Percentiles rank a stretch among this genome's conserved stretches.
Conservation (phyloP, 2,888 invertebrate species). For the Epirrita christyi region DNA sequence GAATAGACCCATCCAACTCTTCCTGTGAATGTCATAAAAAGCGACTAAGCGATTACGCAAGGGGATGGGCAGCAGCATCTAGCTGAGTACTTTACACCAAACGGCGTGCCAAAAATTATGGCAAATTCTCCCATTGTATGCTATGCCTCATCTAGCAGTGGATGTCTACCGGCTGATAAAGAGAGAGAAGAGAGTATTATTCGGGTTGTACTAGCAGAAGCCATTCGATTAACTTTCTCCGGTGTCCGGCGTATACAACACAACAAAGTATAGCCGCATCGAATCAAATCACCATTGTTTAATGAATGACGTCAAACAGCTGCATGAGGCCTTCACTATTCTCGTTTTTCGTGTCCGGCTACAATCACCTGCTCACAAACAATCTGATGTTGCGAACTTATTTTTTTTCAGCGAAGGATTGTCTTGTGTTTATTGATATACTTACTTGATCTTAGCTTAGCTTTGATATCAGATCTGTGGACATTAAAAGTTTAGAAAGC, state of each 20-base stretch:
- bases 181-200: no score
- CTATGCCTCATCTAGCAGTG: no score
- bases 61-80: no score
- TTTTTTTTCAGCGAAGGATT: not conserved
- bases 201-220: constrained; percentile 32
- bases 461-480: constrained; percentile 9
- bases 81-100: no score
- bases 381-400: constrained; percentile 26
- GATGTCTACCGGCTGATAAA: no score
- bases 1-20: no score
- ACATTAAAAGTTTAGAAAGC: constrained; percentile 13
- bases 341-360: constrained; percentile 41
- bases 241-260: constrained; percentile 41
- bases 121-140: no score
- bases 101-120: no score
- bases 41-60: no score
- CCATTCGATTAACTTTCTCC: constrained; percentile 57
- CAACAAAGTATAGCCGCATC: constrained; percentile 43
- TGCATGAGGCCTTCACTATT: constrained; percentile 51
- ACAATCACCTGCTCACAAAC: constrained; percentile 51
- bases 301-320: constrained; percentile 60
- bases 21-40: no score
- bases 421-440: not conserved
- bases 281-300: constrained; percentile 69
- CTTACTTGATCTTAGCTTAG: constrained; percentile 10